Percentiles rank a stretch among this genome's conserved stretches.
phyloP scores from a whole-genome alignment of 2,797 vertebrate genomes.

The Myotis vivesi region DNA sequence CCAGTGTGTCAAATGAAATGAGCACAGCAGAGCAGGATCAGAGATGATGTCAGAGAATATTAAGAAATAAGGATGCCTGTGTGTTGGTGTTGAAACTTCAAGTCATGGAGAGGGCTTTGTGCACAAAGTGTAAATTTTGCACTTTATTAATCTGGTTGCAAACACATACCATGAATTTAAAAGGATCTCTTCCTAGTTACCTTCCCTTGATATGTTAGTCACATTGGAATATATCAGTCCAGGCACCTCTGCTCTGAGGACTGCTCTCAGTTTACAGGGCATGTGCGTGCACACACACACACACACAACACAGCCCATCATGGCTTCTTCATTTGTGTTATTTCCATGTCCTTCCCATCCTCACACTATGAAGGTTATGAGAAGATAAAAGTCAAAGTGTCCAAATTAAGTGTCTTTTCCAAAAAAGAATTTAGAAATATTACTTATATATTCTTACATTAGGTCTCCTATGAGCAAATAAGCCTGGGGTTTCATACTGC shows the following conservation, averaged over 20 bases:
- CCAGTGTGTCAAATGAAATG: neutral
- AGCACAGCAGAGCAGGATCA: no score
- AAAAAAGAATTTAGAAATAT: neutral
- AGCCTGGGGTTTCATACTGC: no score
- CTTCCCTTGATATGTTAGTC: neutral
- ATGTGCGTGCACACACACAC: neutral
- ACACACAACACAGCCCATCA: neutral
- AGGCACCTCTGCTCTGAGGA: neutral
- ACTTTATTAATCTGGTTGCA: neutral
- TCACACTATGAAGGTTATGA: neutral
- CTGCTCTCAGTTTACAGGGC: neutral
- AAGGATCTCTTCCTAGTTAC: neutral
- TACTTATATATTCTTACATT: neutral
- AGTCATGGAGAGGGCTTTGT: neutral
- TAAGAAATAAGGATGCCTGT: neutral
- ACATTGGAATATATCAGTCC: neutral
- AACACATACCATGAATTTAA: neutral
- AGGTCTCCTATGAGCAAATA: neutral
- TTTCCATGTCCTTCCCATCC: neutral
- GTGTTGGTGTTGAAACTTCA: neutral
- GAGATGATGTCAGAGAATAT: neutral
- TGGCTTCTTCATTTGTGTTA: neutral
- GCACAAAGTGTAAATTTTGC: neutral
- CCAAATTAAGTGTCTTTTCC: neutral
- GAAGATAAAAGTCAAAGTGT: neutral